Evolutionary conservation across 2,888 invertebrate species (phyloP).

Genomic region (Phorcus lineatus): DNA sequence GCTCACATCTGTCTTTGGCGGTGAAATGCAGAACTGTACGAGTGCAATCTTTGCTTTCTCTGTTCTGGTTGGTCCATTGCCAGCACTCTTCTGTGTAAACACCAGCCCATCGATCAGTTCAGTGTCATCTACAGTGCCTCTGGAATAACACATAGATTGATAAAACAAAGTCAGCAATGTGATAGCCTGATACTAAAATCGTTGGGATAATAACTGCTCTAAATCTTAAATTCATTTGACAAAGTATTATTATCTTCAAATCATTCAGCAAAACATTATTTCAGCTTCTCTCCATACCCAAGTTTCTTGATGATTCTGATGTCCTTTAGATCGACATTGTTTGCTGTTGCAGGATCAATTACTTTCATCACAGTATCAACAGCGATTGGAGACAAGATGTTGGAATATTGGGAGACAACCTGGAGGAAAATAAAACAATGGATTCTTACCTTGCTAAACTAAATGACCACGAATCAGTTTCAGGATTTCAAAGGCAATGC

Average conservation of each 20-base stretch:
- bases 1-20: slow-evolving; percentile 93
- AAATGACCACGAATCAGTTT: not conserved
- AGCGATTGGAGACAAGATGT: slow-evolving; percentile 94
- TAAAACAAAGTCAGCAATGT: too few species aligned
- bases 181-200: too few species aligned
- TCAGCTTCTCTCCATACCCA: slow-evolving; percentile 78
- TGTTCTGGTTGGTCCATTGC: slow-evolving; percentile 91
- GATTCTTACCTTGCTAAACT: not conserved
- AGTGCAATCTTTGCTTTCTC: slow-evolving; percentile 99
- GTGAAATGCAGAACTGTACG: slow-evolving; percentile 99
- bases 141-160: slow-evolving; percentile 45
- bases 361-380: slow-evolving; percentile 96
- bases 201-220: too few species aligned
- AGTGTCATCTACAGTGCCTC: slow-evolving; percentile 97
- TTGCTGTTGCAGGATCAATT: slow-evolving; percentile 82
- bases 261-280: too few species aligned
- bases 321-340: slow-evolving; percentile 90
- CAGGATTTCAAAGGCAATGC: not conserved
- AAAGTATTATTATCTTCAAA: too few species aligned
- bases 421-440: slow-evolving; percentile 56
- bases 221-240: too few species aligned
- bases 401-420: slow-evolving; percentile 98
- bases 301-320: slow-evolving; percentile 97
- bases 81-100: slow-evolving; percentile 91
- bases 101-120: slow-evolving; percentile 96